These are phyloP conservation scores for Clarias pachynema DNA, from an alignment of 2,797 vertebrate genomes.

Conservation along the genomic window DNA sequence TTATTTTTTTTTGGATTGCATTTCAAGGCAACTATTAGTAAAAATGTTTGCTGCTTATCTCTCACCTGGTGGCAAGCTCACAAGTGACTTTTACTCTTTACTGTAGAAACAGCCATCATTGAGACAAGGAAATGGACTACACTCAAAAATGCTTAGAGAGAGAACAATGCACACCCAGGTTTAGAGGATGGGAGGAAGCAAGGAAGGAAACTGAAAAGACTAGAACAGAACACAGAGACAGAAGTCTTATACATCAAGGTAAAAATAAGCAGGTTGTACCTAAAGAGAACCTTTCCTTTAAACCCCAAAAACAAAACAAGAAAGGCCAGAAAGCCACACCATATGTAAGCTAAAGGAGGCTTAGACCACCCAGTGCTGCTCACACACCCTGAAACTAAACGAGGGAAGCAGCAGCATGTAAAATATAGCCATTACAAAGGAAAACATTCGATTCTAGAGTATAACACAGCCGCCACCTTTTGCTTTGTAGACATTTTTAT, in stretches of 20 bases:
- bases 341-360: slow-evolving; percentile 78
- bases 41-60: slow-evolving; percentile 9
- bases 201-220: slow-evolving; percentile 26
- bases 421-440: slow-evolving; percentile 54
- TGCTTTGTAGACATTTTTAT: slow-evolving; percentile 27
- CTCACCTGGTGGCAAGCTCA: slow-evolving; percentile 22
- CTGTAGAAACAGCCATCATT: slow-evolving; percentile 29
- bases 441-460: slow-evolving; percentile 42
- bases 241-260: slow-evolving; percentile 62
- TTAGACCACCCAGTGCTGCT: slow-evolving; percentile 78
- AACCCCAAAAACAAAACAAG: slow-evolving; percentile 80
- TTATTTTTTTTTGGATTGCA: neutral
- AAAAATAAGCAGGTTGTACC: slow-evolving; percentile 79
- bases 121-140: slow-evolving; percentile 11
- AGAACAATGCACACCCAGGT: slow-evolving; percentile 42
- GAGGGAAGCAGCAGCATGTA: slow-evolving; percentile 47
- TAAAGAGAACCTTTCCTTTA: slow-evolving; percentile 78
- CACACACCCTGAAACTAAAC: slow-evolving; percentile 69
- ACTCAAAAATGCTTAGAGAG: slow-evolving; percentile 8
- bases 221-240: slow-evolving; percentile 40
- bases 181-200: slow-evolving; percentile 10
- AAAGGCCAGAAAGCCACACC: slow-evolving; percentile 76
- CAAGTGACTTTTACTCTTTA: slow-evolving; percentile 35
- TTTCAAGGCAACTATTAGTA: slow-evolving; percentile 30
- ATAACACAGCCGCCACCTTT: slow-evolving; percentile 42